These are phyloP conservation scores for Himantopus leucocephalus DNA, from an alignment of 2,113 vertebrate species.

Conservation along the genomic window DNA sequence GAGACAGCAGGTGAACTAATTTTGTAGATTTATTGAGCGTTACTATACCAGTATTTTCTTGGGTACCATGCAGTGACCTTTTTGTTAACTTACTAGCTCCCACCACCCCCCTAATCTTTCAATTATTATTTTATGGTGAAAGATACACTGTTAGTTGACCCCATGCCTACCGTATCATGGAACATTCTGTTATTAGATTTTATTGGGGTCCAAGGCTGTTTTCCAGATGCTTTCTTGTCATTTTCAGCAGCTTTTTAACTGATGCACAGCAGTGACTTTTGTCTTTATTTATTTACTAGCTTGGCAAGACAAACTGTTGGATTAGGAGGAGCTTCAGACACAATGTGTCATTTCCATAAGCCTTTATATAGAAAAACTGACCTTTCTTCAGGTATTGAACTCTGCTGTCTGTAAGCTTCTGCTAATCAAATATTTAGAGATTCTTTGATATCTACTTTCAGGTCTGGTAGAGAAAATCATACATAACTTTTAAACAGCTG, in stretches of 20 bases:
- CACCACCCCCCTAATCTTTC: background rate
- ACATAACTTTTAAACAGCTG: background rate
- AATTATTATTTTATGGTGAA: background rate
- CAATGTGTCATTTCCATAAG: background rate
- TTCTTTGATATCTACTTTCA: conserved; percentile 24
- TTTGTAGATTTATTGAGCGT: background rate
- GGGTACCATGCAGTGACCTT: background rate
- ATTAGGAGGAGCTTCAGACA: conserved; percentile 27
- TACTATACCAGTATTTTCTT: background rate
- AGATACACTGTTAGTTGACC: background rate
- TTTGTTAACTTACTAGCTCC: background rate
- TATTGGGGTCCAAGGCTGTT: background rate
- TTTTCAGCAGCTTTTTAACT: conserved; percentile 30
- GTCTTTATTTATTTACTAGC: conserved; percentile 9
- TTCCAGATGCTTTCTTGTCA: conserved; percentile 12
- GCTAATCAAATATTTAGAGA: conserved; percentile 68
- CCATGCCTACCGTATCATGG: background rate
- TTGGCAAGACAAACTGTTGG: conserved; percentile 21
- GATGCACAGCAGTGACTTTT: background rate
- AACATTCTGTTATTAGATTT: background rate
- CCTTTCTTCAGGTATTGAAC: background rate
- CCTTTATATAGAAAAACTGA: background rate
- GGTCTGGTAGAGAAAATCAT: background rate
- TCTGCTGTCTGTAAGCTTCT: conserved; percentile 1
- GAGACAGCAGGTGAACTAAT: background rate